Evolutionary conservation across 2,888 invertebrate species (phyloP).

Genomic region (Eristalinus aeneus): DNA sequence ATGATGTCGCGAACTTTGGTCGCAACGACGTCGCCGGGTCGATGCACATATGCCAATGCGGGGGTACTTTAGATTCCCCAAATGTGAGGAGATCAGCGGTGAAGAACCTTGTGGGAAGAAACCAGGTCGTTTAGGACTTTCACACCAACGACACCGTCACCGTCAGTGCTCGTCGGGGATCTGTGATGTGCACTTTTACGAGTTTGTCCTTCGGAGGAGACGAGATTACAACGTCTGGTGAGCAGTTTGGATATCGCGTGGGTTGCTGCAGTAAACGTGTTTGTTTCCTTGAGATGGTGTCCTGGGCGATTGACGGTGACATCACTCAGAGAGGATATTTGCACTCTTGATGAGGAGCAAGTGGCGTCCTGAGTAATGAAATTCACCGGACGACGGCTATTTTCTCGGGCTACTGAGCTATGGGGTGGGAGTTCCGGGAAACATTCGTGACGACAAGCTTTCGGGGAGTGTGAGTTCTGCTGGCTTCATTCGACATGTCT

Average conservation of each 20-base stretch:
- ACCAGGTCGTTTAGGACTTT: not conserved
- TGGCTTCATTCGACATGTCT: too few relatives aligned
- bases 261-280: not conserved
- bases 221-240: not conserved
- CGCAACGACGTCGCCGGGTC: not conserved
- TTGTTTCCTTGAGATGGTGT: not conserved
- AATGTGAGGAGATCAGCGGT: conserved; percentile 10
- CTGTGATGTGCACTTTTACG: not conserved
- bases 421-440: too few relatives aligned
- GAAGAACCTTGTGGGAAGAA: conserved; percentile 6
- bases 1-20: conserved; percentile 27
- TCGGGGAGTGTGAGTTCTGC: too few relatives aligned
- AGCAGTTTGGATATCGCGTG: not conserved
- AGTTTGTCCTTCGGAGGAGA: not conserved
- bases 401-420: too few relatives aligned
- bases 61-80: not conserved
- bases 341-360: not conserved
- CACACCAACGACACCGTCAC: not conserved
- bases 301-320: not conserved
- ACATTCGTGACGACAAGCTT: too few relatives aligned
- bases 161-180: not conserved
- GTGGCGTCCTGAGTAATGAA: not conserved
- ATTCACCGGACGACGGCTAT: too few relatives aligned
- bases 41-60: conserved; percentile 43
- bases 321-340: not conserved